phyloP scores from a whole-genome alignment of 2,797 vertebrate species.

The Danionella dracula region DNA sequence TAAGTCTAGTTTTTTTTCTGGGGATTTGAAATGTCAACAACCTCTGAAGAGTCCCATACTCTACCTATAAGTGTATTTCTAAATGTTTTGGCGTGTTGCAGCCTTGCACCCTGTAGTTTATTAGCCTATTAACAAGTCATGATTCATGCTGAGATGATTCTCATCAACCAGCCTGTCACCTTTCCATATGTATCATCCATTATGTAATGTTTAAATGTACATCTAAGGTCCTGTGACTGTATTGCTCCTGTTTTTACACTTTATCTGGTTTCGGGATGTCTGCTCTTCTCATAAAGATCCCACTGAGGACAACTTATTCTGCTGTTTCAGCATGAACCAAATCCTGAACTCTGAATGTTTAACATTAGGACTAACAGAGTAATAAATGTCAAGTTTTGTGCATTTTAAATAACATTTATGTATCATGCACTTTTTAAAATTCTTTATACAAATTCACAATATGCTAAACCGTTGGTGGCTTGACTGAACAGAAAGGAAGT shows the following conservation, averaged over 20 bases:
- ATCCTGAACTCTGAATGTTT: not conserved
- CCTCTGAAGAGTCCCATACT: no score
- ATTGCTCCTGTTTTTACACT: not conserved
- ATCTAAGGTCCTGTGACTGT: not conserved
- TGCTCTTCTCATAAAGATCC: slow-evolving; percentile 24
- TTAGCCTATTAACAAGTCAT: not conserved
- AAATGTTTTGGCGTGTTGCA: no score
- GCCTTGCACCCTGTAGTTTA: not conserved
- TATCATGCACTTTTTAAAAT: no score
- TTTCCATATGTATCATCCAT: not conserved
- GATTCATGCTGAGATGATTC: not conserved
- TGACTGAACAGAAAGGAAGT: no score
- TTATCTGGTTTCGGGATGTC: slow-evolving; percentile 1
- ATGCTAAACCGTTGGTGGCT: no score
- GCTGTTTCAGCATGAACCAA: not conserved
- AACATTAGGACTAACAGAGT: not conserved
- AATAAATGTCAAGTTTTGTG: not conserved
- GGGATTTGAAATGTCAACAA: no score
- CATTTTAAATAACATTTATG: no score
- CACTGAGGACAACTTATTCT: not conserved
- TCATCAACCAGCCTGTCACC: not conserved
- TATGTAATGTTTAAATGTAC: not conserved
- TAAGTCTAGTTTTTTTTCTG: no score
- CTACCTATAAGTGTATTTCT: no score
- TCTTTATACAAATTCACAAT: no score